phyloP scores from a whole-genome alignment of 2,113 vertebrate genomes.

The Pachypanchax playfairii region DNA sequence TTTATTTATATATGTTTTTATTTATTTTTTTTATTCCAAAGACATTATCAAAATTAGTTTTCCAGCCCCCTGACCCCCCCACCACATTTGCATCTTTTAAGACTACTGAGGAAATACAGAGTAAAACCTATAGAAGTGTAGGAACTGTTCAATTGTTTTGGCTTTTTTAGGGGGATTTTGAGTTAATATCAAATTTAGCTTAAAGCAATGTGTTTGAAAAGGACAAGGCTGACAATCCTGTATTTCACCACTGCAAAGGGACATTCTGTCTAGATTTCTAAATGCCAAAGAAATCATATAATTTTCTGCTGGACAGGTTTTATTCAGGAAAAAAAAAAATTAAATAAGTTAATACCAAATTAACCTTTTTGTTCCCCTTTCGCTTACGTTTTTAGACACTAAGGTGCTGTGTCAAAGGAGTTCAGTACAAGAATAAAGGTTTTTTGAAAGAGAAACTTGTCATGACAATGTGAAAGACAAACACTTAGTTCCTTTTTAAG shows the following conservation, averaged over 20 bases:
- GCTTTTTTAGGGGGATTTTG: background rate
- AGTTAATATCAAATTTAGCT: conserved; percentile 4
- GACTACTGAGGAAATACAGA: background rate
- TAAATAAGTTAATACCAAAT: background rate
- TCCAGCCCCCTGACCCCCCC: too few species aligned
- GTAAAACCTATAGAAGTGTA: conserved; percentile 3
- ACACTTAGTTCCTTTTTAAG: too few species aligned
- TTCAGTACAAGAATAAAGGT: too few species aligned
- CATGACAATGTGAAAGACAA: conserved; percentile 21
- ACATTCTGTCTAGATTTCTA: background rate
- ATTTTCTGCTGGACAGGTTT: background rate
- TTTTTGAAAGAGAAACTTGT: conserved; percentile 31
- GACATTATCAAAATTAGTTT: conserved; percentile 9
- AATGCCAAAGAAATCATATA: conserved; percentile 10
- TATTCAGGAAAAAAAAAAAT: too few species aligned
- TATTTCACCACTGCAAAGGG: background rate
- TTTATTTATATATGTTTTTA: too few species aligned
- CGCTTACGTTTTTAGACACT: too few species aligned
- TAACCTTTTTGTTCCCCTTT: too few species aligned
- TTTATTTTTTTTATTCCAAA: conserved; percentile 15
- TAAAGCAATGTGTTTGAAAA: conserved; percentile 13
- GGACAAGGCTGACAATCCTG: conserved; percentile 1
- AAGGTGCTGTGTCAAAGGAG: too few species aligned
- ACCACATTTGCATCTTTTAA: too few species aligned
- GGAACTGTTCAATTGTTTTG: too few species aligned